These are phyloP conservation scores for Ligdia adustata DNA, from an alignment of 2,888 invertebrate genomes.

Conservation along the genomic window DNA sequence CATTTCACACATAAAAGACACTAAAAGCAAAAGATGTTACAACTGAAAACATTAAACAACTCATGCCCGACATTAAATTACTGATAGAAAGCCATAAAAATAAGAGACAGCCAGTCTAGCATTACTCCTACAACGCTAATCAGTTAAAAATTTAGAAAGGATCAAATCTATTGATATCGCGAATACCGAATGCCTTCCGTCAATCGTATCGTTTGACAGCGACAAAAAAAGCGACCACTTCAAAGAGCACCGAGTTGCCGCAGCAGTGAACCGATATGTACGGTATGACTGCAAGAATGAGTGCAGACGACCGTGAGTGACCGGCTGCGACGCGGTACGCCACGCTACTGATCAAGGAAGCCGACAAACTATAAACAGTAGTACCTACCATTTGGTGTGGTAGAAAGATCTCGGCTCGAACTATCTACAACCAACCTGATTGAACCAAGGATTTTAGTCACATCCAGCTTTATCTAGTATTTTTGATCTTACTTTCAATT, in stretches of 20 bases:
- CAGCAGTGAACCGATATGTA: slow-evolving; percentile 17
- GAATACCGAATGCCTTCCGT: slow-evolving; percentile 21
- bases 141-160: slow-evolving; percentile 11
- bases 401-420: not conserved
- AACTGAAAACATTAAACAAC: too few relatives aligned
- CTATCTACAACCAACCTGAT: too few relatives aligned
- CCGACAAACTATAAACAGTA: slow-evolving; percentile 20
- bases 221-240: slow-evolving; percentile 22
- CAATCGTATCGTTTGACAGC: slow-evolving; percentile 26
- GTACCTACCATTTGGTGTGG: not conserved
- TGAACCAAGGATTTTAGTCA: too few relatives aligned
- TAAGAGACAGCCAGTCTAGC: too few relatives aligned
- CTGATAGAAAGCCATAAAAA: too few relatives aligned
- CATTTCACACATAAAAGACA: too few relatives aligned
- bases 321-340: slow-evolving; percentile 18
- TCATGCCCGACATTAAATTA: too few relatives aligned
- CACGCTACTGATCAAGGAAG: slow-evolving; percentile 31
- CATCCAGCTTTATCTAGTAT: too few relatives aligned
- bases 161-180: slow-evolving; percentile 18
- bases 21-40: too few relatives aligned
- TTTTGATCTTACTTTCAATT: too few relatives aligned
- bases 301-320: slow-evolving; percentile 22
- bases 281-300: slow-evolving; percentile 22
- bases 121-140: not conserved
- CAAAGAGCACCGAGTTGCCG: slow-evolving; percentile 22